Evolutionary conservation across 2,888 invertebrate genomes (phyloP).

Genomic region (Odontothrips loti): DNA sequence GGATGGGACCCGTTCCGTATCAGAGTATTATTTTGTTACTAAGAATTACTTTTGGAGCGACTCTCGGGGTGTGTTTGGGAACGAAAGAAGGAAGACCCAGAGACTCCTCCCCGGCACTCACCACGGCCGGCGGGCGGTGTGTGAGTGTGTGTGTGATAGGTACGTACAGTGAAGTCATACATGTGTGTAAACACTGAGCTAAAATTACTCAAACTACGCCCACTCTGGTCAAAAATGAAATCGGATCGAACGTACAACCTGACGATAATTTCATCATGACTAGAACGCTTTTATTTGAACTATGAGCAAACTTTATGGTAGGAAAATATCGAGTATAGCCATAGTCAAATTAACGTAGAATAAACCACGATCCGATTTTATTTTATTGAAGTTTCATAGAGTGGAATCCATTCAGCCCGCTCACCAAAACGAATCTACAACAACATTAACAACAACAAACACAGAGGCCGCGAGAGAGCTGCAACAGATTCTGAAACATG

Average conservation of each 20-base stretch:
- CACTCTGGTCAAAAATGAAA: too few species aligned
- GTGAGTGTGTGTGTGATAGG: not conserved
- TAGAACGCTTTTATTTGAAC: too few species aligned
- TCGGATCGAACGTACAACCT: too few species aligned
- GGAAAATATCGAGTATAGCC: too few species aligned
- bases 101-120: not conserved
- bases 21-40: too few species aligned
- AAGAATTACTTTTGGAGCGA: too few species aligned
- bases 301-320: too few species aligned
- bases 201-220: constrained; percentile 3
- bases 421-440: not conserved
- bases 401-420: not conserved
- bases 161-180: not conserved
- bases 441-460: not conserved
- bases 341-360: too few species aligned
- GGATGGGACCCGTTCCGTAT: too few species aligned
- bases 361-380: too few species aligned
- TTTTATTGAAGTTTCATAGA: too few species aligned
- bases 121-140: not conserved
- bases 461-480: not conserved
- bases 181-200: constrained; percentile 5
- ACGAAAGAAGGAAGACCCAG: constrained; percentile 8
- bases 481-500: not conserved
- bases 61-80: not conserved
- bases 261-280: too few species aligned